Conservation (phyloP, 2,888 invertebrate genomes). For the Zonitis immaculata region DNA sequence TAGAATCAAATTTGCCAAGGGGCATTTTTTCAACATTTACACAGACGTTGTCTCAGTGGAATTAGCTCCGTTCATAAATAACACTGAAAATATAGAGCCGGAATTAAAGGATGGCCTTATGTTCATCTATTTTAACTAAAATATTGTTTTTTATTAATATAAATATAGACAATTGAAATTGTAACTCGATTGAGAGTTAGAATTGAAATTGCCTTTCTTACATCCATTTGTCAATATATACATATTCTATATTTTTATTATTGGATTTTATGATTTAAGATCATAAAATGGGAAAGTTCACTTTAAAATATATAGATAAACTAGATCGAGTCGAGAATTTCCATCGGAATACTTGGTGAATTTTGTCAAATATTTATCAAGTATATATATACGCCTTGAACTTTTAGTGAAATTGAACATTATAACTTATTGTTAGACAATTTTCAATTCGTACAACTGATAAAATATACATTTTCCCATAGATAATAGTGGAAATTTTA, state of each 20-base stretch:
- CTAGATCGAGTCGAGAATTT: no score
- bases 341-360: background rate
- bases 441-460: background rate
- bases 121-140: no score
- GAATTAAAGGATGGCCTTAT: constrained; percentile 20
- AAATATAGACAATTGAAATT: constrained; percentile 7
- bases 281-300: no score
- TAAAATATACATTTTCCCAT: background rate
- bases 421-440: background rate
- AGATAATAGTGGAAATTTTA: background rate
- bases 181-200: constrained; percentile 18
- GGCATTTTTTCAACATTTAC: constrained; percentile 22
- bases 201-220: constrained; percentile 15
- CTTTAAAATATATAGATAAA: no score
- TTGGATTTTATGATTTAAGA: no score
- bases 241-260: background rate
- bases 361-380: background rate
- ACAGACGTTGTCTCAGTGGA: constrained; percentile 21
- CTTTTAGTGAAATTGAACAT: background rate
- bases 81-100: constrained; percentile 19
- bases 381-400: background rate
- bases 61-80: constrained; percentile 19
- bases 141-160: no score
- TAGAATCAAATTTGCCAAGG: constrained; percentile 5
- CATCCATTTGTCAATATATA: background rate